phyloP scores from a whole-genome alignment of 2,113 vertebrate species.

The Stigmatopora nigra region DNA sequence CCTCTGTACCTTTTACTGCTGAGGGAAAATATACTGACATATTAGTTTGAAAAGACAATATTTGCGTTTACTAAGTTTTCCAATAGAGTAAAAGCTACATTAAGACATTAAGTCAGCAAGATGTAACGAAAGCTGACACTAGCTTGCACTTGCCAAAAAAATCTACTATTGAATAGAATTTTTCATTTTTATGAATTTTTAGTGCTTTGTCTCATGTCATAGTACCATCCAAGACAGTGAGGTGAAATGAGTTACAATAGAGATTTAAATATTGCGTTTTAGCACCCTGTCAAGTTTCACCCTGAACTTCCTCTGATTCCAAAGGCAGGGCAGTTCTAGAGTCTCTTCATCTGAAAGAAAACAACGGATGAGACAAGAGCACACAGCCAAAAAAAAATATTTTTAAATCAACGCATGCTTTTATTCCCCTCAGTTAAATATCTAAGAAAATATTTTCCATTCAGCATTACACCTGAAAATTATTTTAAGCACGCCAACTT shows the following conservation, averaged over 20 bases:
- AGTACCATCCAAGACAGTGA: conserved; percentile 36
- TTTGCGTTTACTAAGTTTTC: background rate
- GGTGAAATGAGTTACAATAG: conserved; percentile 28
- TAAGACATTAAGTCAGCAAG: conserved; percentile 13
- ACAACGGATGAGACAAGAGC: conserved; percentile 80
- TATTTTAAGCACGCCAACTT: conserved; percentile 1
- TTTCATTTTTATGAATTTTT: conserved; percentile 11
- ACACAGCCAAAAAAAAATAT: conserved; percentile 62
- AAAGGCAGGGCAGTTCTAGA: conserved; percentile 78
- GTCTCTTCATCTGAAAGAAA: conserved; percentile 88
- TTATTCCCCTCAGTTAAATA: conserved; percentile 16
- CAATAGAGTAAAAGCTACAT: conserved; percentile 3
- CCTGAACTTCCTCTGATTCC: conserved; percentile 81
- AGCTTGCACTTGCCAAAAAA: conserved; percentile 22
- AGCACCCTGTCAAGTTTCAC: conserved; percentile 67
- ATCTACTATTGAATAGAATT: background rate
- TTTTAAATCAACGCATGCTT: conserved; percentile 52
- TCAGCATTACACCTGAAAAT: conserved; percentile 11
- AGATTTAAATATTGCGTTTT: conserved; percentile 35
- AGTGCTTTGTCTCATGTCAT: conserved; percentile 37
- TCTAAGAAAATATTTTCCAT: conserved; percentile 20
- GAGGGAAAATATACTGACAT: background rate
- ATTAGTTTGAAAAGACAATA: background rate
- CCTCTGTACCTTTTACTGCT: background rate
- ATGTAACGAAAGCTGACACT: conserved; percentile 26